A percentile compares a stretch with the other conserved stretches of the same genome.
Conservation (phyloP, 92 coral and sea anemone genomes). For the Palythoa heliodiscus region DNA sequence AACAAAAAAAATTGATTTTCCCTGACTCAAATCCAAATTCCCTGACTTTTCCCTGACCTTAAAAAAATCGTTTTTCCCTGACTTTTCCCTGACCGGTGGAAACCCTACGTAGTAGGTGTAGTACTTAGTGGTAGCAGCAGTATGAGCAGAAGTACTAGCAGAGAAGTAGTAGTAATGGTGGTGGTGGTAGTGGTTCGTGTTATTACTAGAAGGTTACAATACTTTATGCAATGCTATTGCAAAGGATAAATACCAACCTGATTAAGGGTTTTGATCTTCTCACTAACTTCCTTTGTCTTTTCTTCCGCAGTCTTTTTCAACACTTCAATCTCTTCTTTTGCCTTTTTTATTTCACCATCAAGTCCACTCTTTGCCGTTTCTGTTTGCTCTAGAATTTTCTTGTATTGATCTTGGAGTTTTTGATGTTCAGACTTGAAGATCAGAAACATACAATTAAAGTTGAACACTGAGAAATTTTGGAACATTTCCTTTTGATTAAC, state of each 20-base stretch:
- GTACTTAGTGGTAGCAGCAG: too few relatives aligned
- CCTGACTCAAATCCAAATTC: too few relatives aligned
- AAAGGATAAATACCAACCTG: slow-evolving; percentile 59
- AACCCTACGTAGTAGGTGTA: too few relatives aligned
- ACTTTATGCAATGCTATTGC: too few relatives aligned
- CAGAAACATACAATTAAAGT: too few relatives aligned
- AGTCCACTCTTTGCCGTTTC: slow-evolving; percentile 68
- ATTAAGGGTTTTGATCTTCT: slow-evolving; percentile 81
- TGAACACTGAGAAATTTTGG: too few relatives aligned
- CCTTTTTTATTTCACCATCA: slow-evolving; percentile 50
- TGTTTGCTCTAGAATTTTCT: slow-evolving; percentile 53
- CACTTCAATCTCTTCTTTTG: slow-evolving; percentile 65
- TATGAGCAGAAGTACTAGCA: neutral
- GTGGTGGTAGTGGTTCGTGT: neutral
- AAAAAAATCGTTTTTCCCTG: too few relatives aligned
- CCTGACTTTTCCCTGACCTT: too few relatives aligned
- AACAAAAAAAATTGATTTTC: too few relatives aligned
- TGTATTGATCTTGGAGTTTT: slow-evolving; percentile 23
- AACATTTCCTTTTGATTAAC: too few relatives aligned
- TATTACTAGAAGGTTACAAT: neutral
- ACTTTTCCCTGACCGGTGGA: too few relatives aligned
- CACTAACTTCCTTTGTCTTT: slow-evolving; percentile 82
- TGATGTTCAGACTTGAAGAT: slow-evolving; percentile 26
- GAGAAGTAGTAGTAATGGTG: neutral
- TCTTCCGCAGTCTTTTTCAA: slow-evolving; percentile 70